Percentiles rank a stretch among this genome's conserved stretches.
Evolutionary conservation across 1,140 invertebrate species (phyloP).

Genomic region (Bombus ignitus): DNA sequence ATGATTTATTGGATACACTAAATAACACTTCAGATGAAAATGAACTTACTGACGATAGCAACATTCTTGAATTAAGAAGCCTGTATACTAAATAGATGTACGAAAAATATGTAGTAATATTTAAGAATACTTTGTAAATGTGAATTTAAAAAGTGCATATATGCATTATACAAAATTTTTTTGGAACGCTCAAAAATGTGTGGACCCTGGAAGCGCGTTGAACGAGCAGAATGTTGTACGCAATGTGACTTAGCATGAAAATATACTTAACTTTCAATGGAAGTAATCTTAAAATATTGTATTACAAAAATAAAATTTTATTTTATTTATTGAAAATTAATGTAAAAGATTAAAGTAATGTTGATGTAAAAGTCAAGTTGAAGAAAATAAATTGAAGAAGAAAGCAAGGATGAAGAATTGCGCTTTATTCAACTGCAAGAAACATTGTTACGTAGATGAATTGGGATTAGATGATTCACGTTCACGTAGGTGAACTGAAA

Average conservation of each 20-base stretch:
- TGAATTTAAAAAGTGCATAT: too few species aligned
- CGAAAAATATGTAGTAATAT: too few species aligned
- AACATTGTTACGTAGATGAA: neutral
- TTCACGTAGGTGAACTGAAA: neutral
- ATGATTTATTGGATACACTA: neutral
- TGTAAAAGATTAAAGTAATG: neutral
- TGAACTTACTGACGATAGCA: neutral
- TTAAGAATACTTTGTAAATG: too few species aligned
- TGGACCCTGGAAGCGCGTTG: too few species aligned
- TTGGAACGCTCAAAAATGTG: too few species aligned
- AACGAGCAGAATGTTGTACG: too few species aligned
- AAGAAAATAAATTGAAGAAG: neutral
- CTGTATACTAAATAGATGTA: too few species aligned
- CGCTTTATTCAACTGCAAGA: neutral
- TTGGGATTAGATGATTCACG: conserved; percentile 7
- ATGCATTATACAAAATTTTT: too few species aligned
- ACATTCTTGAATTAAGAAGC: neutral
- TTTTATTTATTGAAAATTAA: neutral
- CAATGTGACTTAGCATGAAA: too few species aligned
- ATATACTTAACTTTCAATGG: too few species aligned
- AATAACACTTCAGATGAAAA: neutral
- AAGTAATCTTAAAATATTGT: neutral
- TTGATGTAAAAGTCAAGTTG: neutral
- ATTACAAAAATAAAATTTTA: neutral
- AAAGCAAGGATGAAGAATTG: too few species aligned